phyloP scores from a whole-genome alignment of 2,113 vertebrate genomes.

The Marmota monax region DNA sequence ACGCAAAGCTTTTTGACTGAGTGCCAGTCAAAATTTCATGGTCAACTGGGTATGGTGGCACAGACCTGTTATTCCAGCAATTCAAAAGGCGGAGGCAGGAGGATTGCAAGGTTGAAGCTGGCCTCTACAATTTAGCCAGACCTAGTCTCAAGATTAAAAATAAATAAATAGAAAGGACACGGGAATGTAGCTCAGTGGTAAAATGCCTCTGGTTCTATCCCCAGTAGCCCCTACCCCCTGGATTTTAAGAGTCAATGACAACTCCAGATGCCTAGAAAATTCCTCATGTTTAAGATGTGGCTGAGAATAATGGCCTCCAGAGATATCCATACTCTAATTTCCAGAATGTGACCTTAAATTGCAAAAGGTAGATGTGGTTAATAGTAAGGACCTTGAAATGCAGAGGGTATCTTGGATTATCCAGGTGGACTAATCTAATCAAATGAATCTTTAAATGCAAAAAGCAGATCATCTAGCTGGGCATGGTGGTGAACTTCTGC shows the following conservation, averaged over 20 bases:
- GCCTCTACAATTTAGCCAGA: too few species aligned
- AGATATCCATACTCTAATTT: background rate
- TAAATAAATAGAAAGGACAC: too few species aligned
- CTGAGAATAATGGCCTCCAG: background rate
- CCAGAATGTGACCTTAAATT: background rate
- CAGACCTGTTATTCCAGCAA: too few species aligned
- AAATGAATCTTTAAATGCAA: slow-evolving; percentile 1
- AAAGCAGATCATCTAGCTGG: background rate
- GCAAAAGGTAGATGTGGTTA: background rate
- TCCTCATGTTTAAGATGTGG: background rate
- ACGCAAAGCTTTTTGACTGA: background rate
- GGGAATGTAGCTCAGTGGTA: too few species aligned
- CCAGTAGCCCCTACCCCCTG: too few species aligned
- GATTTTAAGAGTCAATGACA: background rate
- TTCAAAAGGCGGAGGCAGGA: too few species aligned
- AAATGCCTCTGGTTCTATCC: too few species aligned
- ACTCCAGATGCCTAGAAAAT: background rate
- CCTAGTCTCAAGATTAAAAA: too few species aligned
- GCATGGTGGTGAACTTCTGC: too few species aligned
- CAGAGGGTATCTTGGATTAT: background rate
- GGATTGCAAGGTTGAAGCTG: too few species aligned
- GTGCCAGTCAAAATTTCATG: background rate
- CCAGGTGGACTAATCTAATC: background rate
- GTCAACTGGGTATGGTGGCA: too few species aligned
- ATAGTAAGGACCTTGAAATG: background rate